Base-by-base conservation (phyloP, 1,140 invertebrate species). In the Scaptomyza montana region DNA sequence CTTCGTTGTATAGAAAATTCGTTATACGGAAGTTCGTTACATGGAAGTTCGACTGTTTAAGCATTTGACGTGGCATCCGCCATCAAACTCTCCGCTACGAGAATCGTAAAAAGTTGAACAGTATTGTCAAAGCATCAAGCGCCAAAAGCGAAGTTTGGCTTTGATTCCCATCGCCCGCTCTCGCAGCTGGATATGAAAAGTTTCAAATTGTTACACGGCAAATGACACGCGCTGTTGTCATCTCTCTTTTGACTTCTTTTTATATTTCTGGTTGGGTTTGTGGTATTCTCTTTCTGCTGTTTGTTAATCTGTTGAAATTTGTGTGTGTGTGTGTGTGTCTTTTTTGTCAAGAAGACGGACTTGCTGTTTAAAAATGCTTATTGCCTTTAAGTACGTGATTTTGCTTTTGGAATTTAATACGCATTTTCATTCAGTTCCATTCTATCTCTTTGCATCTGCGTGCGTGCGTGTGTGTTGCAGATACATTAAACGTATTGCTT, bases 361-460 rank as follows among this genome's bases (percentile, higher is more conserved):
- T 45, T 47, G 71, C 39, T 74, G 47, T 75, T 78, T 86, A 86
- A 81, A 80, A 87, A 87, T 81, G 75, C 82, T 81, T 86, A 86
- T 86, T 82, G 84, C 82, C 77, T 86, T 86, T 86, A 86, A 86
- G 82, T 86, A 86, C 82, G 82, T 86, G 82, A 86, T 86, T 86
- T 86, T 76, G 71, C 82, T 79, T 70, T 87, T 72, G 47, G 69
- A 75, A 50, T 54, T 74, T 75, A 65, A 62, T 65, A 46, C 61
- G 43, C 47, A 70, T 72, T 68, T 74, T 76, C 54, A 41, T 67
- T 41, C 45, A 28, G n/a, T 54, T 2, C n/a, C 39, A 4, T n/a
- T n/a, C 39, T 43, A 12, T 43, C 39, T 43, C 39, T n/a, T n/a
- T n/a, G 1, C 3, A 12, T 41, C 39, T 61, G 13, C 8, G 30